Base-by-base conservation (phyloP, 2,113 vertebrate species). In the Puffinus mauretanicus region DNA sequence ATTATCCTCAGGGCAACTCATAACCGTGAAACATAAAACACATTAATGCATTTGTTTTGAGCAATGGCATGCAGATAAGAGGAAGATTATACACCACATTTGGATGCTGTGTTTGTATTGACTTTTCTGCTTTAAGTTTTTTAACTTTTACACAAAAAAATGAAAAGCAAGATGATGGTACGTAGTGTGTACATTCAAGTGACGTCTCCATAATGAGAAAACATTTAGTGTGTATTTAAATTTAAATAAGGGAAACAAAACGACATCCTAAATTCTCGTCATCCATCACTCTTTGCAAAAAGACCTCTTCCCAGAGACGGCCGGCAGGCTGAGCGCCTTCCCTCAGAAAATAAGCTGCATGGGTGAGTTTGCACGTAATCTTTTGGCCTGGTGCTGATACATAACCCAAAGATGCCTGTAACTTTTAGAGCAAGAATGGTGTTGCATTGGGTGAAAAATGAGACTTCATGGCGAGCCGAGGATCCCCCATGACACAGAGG, bases 1-100 rank as follows among this genome's bases (percentile, higher is more conserved):
- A 85, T 95, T 94, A 61, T 91, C 81, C 86, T 93, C 47, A 49
- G 94, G 95, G 92, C 80, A 93, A 62, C 72, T 92, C 82, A 78
- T 90, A 95, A 93, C 79, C 34, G 3, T 61, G 88, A 88, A 96
- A 93, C 90, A 90, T 61, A 75, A 94, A 93, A 81, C 25, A 65
- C 47, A 82, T 82, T 38, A 86, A 82, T 81, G 90, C 64, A 51
- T 90, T 90, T 92, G 80, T 93, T 97, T 88, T 83, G 79, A 91
- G 88, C 79, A 86, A 51, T 75, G 72, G 90, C 60, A 86, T 73
- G 88, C 85, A 94, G 92, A 67, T 67, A 90, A 87, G 77, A 86
- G 64, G 44, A 88, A 49, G 32, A 86, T 92, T 95, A 73, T 58
- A 42, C 7, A 54, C 51, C 62, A 55, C 79, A 44, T 66, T 83